Base-by-base conservation (phyloP, 2,888 invertebrate species). In the Sthenelais limicola region DNA sequence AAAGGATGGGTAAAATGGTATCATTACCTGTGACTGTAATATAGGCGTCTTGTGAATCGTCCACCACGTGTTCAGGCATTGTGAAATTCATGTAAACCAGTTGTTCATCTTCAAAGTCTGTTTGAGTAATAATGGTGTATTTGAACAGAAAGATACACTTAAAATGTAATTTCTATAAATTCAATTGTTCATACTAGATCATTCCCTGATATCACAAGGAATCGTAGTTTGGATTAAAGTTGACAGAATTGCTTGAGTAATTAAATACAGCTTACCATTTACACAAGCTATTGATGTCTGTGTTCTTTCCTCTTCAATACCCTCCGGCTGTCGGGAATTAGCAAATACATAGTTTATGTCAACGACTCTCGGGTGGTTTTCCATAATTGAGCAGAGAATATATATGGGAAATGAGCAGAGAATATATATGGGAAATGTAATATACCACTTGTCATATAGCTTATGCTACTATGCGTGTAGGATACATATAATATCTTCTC, bases 51-150 rank as follows among this genome's bases (percentile, higher is more conserved):
- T 70, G 51, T 7, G 70, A 70, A 1, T 51, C 70, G 28, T 54
- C 38, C 3, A 70, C 54, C 12, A 38, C 52, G 43, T 70, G 51
- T 3, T 35, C 51, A 1, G 70, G 70, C 4, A 70, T 3, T 15
- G 54, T 38, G 7, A 70, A 28, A n/a, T 70, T 70, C 51, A 70
- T 38, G 24, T 49, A 15, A 21, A 21, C 52, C 26, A 38, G 35
- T 26, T 51, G 54, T 43, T 70, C 70, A 18, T 70, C 51, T 7
- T 21, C 38, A 38, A 70, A 70, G 1, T 56, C 54, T 70, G 56
- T 15, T 2, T 18, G n/a, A n/a, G n/a, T n/a, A n/a, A n/a, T n/a
- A n/a, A n/a, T n/a, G n/a, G n/a, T n/a, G n/a, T n/a, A n/a, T n/a
- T n/a, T n/a, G n/a, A n/a, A n/a, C n/a, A n/a, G n/a, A n/a, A n/a